Percentiles rank a stretch among this genome's conserved stretches.
Evolutionary conservation across 2,797 vertebrate species (phyloP).

Genomic region (Cirrhinus mrigala): DNA sequence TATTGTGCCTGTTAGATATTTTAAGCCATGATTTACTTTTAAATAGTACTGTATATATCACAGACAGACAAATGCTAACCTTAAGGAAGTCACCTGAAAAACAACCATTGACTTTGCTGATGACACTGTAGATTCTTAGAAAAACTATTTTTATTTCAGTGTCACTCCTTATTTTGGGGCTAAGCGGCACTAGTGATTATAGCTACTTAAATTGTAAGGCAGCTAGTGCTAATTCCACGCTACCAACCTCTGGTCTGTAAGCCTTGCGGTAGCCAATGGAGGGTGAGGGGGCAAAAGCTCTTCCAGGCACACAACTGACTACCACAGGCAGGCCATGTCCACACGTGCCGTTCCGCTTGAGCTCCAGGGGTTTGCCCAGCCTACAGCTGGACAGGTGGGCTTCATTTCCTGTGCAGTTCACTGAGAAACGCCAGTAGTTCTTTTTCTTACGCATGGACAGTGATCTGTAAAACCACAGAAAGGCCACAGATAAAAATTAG

Average conservation of each 20-base stretch:
- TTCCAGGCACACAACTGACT: conserved; percentile 90
- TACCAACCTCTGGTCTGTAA: conserved; percentile 89
- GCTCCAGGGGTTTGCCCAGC: conserved; percentile 74
- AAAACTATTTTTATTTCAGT: background rate
- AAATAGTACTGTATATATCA: background rate
- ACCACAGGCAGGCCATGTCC: conserved; percentile 85
- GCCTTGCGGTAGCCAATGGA: conserved; percentile 88
- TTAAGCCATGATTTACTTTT: background rate
- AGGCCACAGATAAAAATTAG: background rate
- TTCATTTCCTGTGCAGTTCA: conserved; percentile 92
- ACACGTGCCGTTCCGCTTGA: conserved; percentile 81
- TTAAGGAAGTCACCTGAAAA: no score
- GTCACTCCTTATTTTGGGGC: background rate
- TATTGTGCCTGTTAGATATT: background rate
- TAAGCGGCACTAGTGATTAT: background rate
- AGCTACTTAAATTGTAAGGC: background rate
- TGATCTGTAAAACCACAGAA: conserved; percentile 72
- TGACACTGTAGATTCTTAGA: background rate
- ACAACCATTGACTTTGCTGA: background rate
- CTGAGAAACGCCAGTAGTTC: conserved; percentile 87
- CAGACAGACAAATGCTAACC: no score
- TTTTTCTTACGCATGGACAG: conserved; percentile 87
- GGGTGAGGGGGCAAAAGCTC: conserved; percentile 86
- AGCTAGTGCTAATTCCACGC: background rate
- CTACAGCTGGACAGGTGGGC: conserved; percentile 87